Evolutionary conservation across 1,140 invertebrate genomes (phyloP), one percentile per base, ranked within the genome.

Genomic region (Zaprionus lachaisei): DNA sequence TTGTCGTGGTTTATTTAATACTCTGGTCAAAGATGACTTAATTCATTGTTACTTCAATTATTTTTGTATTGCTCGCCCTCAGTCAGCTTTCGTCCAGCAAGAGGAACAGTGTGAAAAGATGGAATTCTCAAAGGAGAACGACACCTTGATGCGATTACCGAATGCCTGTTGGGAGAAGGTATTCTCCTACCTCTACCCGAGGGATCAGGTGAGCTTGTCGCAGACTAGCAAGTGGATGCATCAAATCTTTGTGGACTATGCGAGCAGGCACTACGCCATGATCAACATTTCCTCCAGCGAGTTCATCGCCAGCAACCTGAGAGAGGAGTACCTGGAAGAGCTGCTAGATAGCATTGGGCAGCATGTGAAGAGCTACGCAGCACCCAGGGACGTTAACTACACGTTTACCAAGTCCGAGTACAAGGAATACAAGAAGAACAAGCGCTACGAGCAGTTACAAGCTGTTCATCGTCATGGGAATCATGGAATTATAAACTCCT

Each of bases 51-150:
- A 51, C 24, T 51, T 22, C 0, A 34, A 34, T 34, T 11, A 34
- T 6, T 51, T 22, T 14, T 4, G 7, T 20, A 3, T 49, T 11
- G 2, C 7, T 51, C 47, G 0, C 4, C 11, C 47, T 20, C 9
- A 51, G 47, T 51, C 11, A 51, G 11, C 47, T 24, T 20, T 14
- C 47, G 47, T 24, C 47, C 4, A 51, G 47, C 20, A 51, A 51
- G 17, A 4, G 47, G 4, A 22, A 24, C 20, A 24, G 47, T 24
- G 47, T 22, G 12, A 24, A 7, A 51, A 12, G 20, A 51, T 22
- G 15, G 69, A 73, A 68, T 67, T 72, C 81, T 66, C 22, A 61
- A 5, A 15, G 14, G 5, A 54, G 17, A 12, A 12, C 24, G 22
- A 26, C 20, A 22, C 5, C 12, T 24, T 26, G 4, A 1, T 4